Base-by-base conservation (phyloP, 2,797 vertebrate species). In the Periparus ater region DNA sequence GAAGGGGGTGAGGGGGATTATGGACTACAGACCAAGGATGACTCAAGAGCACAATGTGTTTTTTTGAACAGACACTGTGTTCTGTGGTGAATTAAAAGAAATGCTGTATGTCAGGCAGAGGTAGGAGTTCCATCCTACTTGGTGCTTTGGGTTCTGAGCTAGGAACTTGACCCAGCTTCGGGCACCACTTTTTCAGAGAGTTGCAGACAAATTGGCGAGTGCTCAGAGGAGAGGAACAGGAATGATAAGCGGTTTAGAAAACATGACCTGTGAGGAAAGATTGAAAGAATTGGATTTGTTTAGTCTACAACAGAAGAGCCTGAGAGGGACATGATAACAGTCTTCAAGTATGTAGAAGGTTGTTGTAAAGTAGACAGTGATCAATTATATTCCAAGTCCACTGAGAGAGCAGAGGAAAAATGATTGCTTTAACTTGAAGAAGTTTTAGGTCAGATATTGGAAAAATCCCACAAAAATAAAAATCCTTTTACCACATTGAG, bases 201-300 rank as follows among this genome's bases (percentile, higher is more conserved):
- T 60, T 91, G 78, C 78, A 95, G 96, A 90, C 88, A 95, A 95
- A 85, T 62, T 97, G 97, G 96, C 76, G 0, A 83, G 34, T 58
- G 89, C 94, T 96, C 96, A 97, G 86, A 87, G 91, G 66, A 93
- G 75, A 95, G 94, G 89, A 97, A 94, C 58, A 42, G 63, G 94
- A 95, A 96, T 96, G 96, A 97, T 97, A 97, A 97, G 96, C 87
- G 26, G 88, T 96, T 96, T 93, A 94, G 92, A 96, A 96, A 96
- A 95, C 95, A 96, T 97, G 97, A 97, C 96, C 96, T 97, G 93
- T 95, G 95, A 97, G 96, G 91, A 96, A 97, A 97, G 96, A 93
- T 91, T 95, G 95, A 92, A 95, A 82, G 95, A 97, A 97, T 83
- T 96, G 95, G 93, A 92, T 97, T 97, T 97, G 96, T 97, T 97